Conservation (phyloP, 2,888 invertebrate species). For the Linnaemya tessellans region DNA sequence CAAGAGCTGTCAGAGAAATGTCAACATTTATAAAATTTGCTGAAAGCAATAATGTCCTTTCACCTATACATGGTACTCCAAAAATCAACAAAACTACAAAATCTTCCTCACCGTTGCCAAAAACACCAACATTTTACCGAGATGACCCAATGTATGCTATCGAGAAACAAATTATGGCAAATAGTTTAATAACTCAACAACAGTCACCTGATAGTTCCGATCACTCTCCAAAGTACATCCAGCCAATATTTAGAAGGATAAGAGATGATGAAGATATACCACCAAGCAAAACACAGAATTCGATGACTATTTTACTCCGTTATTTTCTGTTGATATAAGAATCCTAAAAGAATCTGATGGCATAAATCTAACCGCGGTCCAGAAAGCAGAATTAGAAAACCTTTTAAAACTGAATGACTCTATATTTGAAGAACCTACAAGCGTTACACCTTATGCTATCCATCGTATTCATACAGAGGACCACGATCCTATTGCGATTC, state of each 20-base stretch:
- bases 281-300: constrained; percentile 7
- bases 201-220: not conserved
- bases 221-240: constrained; percentile 16
- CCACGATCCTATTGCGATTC: constrained; percentile 29
- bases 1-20: constrained; percentile 18
- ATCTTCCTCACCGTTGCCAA: constrained; percentile 4
- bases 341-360: constrained; percentile 44
- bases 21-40: constrained; percentile 37
- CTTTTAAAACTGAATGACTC: constrained; percentile 14
- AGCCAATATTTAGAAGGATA: not conserved
- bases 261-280: not conserved
- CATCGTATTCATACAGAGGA: constrained; percentile 57
- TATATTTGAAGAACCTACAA: constrained; percentile 7
- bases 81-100: not conserved
- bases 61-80: constrained; percentile 4
- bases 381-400: constrained; percentile 35
- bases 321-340: constrained; percentile 39
- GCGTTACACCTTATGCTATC: constrained; percentile 45
- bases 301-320: constrained; percentile 34
- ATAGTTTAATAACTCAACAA: not conserved
- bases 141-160: constrained; percentile 14
- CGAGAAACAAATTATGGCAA: not conserved
- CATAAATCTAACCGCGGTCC: constrained; percentile 11
- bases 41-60: constrained; percentile 13
- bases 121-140: constrained; percentile 18